Percentiles rank a stretch among this genome's conserved stretches.
These are phyloP conservation scores for Triops longicaudatus DNA, from an alignment of 1,140 invertebrate genomes.

Conservation along the genomic window DNA sequence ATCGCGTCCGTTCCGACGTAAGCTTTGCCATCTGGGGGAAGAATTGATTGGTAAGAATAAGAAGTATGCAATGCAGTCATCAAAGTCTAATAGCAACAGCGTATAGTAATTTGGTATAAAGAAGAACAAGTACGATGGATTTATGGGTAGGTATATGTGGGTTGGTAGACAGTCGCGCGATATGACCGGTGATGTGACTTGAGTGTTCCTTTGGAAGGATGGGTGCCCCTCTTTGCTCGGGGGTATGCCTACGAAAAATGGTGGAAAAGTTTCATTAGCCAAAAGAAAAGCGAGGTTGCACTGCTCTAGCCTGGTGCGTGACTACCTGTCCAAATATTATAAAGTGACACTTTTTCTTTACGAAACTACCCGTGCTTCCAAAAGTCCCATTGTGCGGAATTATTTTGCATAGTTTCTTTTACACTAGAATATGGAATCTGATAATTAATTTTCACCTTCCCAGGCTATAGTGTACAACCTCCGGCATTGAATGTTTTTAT, in stretches of 20 bases:
- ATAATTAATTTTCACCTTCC: neutral
- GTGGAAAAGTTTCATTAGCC: constrained; percentile 1
- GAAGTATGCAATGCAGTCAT: neutral
- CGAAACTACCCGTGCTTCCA: constrained; percentile 10
- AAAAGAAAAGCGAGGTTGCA: constrained; percentile 7
- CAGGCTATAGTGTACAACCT: constrained; percentile 14
- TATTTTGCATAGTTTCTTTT: neutral
- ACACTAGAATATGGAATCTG: neutral
- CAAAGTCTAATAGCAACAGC: neutral
- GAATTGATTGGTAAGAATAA: neutral
- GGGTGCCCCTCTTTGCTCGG: neutral
- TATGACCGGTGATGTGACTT: neutral
- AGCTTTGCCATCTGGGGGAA: neutral
- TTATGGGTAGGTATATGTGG: neutral
- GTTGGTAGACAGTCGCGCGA: neutral
- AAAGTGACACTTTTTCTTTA: neutral
- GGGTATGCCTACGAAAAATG: neutral
- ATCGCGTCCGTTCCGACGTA: neutral
- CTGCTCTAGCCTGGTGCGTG: constrained; percentile 4
- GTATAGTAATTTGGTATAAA: neutral
- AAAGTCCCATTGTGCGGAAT: neutral
- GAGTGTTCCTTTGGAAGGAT: neutral
- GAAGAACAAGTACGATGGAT: neutral
- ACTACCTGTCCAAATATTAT: neutral
- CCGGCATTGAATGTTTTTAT: neutral